These are phyloP conservation scores for Nesometra sesokonis DNA, from an alignment of 35 echinoderm and acorn worm genomes.

Conservation along the genomic window DNA sequence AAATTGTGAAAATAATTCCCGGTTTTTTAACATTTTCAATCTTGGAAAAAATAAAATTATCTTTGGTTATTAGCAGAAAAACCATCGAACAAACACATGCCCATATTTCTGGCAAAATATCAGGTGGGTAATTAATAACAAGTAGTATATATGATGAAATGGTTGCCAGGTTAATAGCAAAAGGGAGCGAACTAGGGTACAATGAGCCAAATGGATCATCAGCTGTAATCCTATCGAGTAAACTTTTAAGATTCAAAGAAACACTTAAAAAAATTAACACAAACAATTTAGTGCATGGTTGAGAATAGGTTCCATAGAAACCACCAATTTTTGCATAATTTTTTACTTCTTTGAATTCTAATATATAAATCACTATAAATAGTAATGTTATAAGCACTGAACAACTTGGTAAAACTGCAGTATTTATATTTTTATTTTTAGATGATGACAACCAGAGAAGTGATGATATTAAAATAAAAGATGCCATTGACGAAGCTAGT, in stretches of 20 bases:
- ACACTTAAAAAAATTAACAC: neutral
- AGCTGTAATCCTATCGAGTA: neutral
- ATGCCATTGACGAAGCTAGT: neutral
- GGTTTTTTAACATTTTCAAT: neutral
- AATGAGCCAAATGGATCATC: neutral
- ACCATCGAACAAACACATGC: neutral
- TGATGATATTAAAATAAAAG: neutral
- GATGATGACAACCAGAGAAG: neutral
- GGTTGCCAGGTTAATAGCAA: neutral
- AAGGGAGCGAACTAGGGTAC: neutral
- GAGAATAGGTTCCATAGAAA: neutral
- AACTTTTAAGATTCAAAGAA: neutral
- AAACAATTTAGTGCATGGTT: neutral
- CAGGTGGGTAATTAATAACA: neutral
- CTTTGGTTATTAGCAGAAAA: neutral
- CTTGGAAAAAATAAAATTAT: neutral
- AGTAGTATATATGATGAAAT: neutral
- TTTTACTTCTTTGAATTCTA: neutral
- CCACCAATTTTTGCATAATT: neutral
- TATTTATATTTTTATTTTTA: neutral
- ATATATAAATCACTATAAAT: neutral
- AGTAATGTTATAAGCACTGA: neutral
- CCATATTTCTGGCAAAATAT: constrained; percentile 2
- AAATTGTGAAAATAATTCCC: neutral
- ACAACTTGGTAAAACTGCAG: neutral